Evolutionary conservation across 2,888 invertebrate genomes (phyloP).

Genomic region (Parnassius smintheus): DNA sequence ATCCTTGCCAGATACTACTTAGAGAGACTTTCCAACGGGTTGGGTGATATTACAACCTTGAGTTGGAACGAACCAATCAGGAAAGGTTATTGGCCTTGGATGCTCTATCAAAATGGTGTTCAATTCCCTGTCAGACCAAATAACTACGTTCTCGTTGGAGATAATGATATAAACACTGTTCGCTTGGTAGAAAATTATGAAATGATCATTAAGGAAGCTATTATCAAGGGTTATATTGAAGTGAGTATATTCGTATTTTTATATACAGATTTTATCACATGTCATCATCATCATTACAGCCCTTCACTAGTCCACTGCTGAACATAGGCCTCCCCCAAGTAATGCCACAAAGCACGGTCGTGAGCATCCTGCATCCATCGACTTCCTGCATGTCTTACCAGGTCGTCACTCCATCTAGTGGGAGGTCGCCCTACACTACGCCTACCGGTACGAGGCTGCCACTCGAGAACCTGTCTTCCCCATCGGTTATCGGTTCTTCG

Average conservation of each 20-base stretch:
- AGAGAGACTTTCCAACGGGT: conserved; percentile 75
- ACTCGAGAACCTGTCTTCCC: no score
- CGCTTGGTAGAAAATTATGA: conserved; percentile 68
- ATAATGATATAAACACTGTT: conserved; percentile 54
- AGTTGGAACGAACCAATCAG: conserved; percentile 67
- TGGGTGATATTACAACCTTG: conserved; percentile 69
- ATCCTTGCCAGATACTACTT: conserved; percentile 82
- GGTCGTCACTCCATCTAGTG: no score
- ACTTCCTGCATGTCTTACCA: no score
- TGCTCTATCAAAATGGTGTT: conserved; percentile 78
- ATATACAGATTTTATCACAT: no score
- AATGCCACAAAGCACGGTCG: no score
- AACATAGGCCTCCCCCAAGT: no score
- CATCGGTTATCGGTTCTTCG: no score
- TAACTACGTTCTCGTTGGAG: conserved; percentile 56
- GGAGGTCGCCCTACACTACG: no score
- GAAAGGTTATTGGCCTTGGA: conserved; percentile 81
- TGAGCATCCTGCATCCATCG: no score
- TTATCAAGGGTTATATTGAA: conserved; percentile 77
- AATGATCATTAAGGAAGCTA: conserved; percentile 79
- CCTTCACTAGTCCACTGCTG: no score
- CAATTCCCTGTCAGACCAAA: conserved; percentile 76
- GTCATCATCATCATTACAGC: no score
- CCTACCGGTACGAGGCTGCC: no score
- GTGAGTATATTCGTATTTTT: conserved; percentile 41